phyloP scores from a whole-genome alignment of 2,113 vertebrate species.

The Grammomys surdaster region DNA sequence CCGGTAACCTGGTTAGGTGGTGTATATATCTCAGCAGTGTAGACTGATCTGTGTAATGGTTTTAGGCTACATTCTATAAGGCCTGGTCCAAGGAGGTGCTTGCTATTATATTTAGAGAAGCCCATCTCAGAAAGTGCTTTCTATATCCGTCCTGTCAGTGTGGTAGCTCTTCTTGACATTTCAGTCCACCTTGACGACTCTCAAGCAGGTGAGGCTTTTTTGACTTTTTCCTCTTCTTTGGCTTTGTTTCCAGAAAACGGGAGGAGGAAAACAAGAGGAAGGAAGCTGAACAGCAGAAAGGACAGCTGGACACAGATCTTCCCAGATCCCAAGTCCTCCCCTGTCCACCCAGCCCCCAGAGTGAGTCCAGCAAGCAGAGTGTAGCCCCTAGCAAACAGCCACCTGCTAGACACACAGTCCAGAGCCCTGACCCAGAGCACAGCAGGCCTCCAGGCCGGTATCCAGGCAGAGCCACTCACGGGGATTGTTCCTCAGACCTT shows the following conservation, averaged over 20 bases:
- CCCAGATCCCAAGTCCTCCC: slow-evolving; percentile 72
- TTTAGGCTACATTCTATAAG: background rate
- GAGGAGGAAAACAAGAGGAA: slow-evolving; percentile 94
- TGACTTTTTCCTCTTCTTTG: slow-evolving; percentile 42
- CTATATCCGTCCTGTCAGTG: background rate
- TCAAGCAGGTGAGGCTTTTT: background rate
- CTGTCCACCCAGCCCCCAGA: slow-evolving; percentile 57
- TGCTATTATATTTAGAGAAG: background rate
- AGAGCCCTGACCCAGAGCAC: slow-evolving; percentile 59
- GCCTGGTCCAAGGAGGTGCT: background rate
- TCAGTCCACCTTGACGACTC: background rate
- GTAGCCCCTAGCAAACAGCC: slow-evolving; percentile 71
- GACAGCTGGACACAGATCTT: slow-evolving; percentile 73
- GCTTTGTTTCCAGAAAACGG: slow-evolving; percentile 91
- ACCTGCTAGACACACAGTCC: slow-evolving; percentile 41
- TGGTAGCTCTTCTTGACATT: background rate
- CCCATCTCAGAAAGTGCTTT: background rate
- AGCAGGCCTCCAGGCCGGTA: slow-evolving; percentile 68
- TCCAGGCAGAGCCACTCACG: slow-evolving; percentile 62
- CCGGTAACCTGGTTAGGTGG: background rate
- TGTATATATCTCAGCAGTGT: background rate
- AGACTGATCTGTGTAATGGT: background rate
- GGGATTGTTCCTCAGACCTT: slow-evolving; percentile 74
- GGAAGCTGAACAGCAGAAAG: slow-evolving; percentile 89
- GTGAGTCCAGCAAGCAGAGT: background rate